Base-by-base conservation (phyloP, 2,797 vertebrate species). In the Ctenopoma kingsleyae region DNA sequence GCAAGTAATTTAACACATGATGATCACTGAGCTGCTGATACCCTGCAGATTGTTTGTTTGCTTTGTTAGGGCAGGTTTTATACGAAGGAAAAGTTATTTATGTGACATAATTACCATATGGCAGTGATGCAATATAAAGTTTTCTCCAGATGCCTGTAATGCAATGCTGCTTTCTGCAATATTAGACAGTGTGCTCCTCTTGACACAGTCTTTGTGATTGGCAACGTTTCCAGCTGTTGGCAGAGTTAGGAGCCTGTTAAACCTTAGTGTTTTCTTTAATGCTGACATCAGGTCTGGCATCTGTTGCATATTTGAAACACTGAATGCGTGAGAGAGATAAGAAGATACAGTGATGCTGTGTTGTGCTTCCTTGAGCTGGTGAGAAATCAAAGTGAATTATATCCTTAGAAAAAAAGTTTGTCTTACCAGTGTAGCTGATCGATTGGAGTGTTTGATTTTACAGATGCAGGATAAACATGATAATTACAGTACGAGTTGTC, bases 141-240 rank as follows among this genome's bases (percentile, higher is more conserved):
- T 73, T 69, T 60, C 57, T 78, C 80, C 80, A 81, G 81, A 85
- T 85, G 78, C 71, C 44, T 27, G 16, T n/a, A 51, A 82, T 43
- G 17, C 38, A 38, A 35, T 20, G 62, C 9, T 23, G 70, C 64
- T 59, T 62, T 62, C 62, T 76, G 72, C 59, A 44, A 52, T 58
- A 67, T 27, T 56, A 58, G 61, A 67, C 53, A 41, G 46, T 66
- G 48, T 23, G 53, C 54, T 27, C 76, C 68, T 84, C 66, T 73
- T 62, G 70, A 88, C 71, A 61, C 77, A 6, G 38, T 60, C 75
- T 51, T 43, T 41, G 63, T 83, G 88, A 89, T 74, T 79, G 81
- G 74, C 78, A 84, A 76, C 8, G 11, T 76, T 76, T 86, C 71
- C 89, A 84, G 86, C 82, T 85, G 87, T 71, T 82, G 64, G 55